Evolutionary conservation across 2,888 invertebrate species (phyloP).

Genomic region (Acrobeloides nanus): DNA sequence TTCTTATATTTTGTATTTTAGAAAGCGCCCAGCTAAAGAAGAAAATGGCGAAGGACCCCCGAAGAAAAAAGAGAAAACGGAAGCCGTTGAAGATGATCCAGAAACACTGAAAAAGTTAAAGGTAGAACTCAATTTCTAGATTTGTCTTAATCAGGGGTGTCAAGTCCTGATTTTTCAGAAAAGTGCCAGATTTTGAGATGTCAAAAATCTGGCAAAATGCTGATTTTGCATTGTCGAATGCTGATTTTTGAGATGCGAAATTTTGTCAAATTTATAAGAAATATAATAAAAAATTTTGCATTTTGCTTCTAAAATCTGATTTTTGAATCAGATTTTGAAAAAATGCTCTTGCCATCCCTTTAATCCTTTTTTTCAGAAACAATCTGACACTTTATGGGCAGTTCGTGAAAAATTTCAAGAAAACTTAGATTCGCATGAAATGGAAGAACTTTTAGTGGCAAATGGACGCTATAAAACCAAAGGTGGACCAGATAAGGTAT

Average conservation of each 20-base stretch:
- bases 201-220: too few species aligned
- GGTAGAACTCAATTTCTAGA: too few species aligned
- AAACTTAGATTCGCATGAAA: conserved; percentile 61
- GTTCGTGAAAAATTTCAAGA: conserved; percentile 63
- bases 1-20: neutral
- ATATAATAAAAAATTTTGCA: too few species aligned
- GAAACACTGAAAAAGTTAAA: conserved; percentile 13
- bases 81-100: conserved; percentile 3
- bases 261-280: neutral
- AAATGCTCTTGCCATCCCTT: neutral
- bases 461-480: conserved; percentile 68
- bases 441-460: conserved; percentile 65
- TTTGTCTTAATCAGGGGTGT: too few species aligned
- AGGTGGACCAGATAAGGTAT: too few species aligned
- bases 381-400: conserved; percentile 67
- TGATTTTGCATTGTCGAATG: too few species aligned
- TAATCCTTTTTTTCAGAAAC: conserved; percentile 58
- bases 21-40: neutral
- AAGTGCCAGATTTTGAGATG: too few species aligned
- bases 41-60: conserved; percentile 4
- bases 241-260: neutral
- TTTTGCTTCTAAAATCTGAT: too few species aligned
- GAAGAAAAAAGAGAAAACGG: conserved; percentile 10
- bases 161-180: too few species aligned
- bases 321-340: too few species aligned